Conservation (phyloP, 2,797 vertebrate species). For the Pseudomugil gertrudae region DNA sequence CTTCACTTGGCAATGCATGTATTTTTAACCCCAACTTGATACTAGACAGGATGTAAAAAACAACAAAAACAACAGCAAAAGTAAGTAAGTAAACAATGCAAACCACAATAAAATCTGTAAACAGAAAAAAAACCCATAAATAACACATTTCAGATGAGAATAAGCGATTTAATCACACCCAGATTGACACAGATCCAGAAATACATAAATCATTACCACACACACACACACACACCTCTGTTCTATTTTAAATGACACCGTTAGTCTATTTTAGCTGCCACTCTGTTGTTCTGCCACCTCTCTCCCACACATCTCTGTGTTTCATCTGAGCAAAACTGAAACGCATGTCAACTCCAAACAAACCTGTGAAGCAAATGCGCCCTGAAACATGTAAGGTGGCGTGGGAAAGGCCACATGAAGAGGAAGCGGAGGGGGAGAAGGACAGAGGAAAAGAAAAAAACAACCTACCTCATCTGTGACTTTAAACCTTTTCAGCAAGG, state of each 20-base stretch:
- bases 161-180: too few relatives aligned
- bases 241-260: slow-evolving; percentile 43
- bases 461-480: slow-evolving; percentile 92
- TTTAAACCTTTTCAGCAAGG: slow-evolving; percentile 94
- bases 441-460: too few relatives aligned
- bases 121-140: too few relatives aligned
- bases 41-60: too few relatives aligned
- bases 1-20: too few relatives aligned
- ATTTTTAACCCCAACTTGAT: too few relatives aligned
- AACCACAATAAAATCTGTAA: too few relatives aligned
- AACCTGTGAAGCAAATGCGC: background rate
- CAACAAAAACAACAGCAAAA: too few relatives aligned
- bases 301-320: slow-evolving; percentile 31
- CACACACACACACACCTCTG: background rate
- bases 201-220: slow-evolving; percentile 1
- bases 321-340: slow-evolving; percentile 17
- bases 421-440: too few relatives aligned
- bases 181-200: too few relatives aligned
- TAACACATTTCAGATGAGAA: too few relatives aligned
- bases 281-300: slow-evolving; percentile 41
- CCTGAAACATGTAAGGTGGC: background rate
- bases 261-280: slow-evolving; percentile 24
- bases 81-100: too few relatives aligned
- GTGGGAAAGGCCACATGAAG: background rate
- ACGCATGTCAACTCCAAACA: background rate